These are phyloP conservation scores for Arion vulgaris DNA, from an alignment of 1,140 invertebrate species.

Conservation along the genomic window DNA sequence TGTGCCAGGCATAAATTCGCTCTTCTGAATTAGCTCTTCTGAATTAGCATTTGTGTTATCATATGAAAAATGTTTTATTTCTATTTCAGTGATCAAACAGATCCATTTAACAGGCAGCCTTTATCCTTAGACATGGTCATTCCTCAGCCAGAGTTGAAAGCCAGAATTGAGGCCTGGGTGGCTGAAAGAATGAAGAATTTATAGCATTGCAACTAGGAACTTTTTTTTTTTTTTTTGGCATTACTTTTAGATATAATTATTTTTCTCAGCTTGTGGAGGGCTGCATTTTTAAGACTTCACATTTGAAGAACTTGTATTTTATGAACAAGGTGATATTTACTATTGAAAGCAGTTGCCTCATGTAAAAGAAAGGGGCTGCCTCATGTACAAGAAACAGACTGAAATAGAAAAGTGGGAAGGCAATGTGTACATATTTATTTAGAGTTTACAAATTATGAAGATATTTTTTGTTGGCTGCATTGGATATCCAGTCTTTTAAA, in stretches of 20 bases:
- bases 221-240: background rate
- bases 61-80: constrained; percentile 1
- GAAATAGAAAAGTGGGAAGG: background rate
- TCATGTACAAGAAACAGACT: background rate
- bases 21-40: no score
- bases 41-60: no score
- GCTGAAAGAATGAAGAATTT: constrained; percentile 43
- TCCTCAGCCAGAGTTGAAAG: constrained; percentile 84
- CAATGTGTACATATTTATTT: background rate
- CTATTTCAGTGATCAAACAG: constrained; percentile 87
- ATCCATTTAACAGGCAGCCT: constrained; percentile 94
- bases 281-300: background rate
- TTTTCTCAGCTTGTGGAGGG: background rate
- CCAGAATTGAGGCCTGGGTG: constrained; percentile 87
- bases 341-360: no score
- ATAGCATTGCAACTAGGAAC: background rate
- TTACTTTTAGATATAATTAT: background rate
- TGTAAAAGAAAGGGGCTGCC: background rate
- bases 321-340: no score
- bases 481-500: background rate
- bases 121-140: constrained; percentile 94
- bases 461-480: background rate
- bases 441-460: background rate
- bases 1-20: no score
- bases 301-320: background rate